Conservation (phyloP, 92 coral and sea anemone genomes). For the Epizoanthus illoricatus region DNA sequence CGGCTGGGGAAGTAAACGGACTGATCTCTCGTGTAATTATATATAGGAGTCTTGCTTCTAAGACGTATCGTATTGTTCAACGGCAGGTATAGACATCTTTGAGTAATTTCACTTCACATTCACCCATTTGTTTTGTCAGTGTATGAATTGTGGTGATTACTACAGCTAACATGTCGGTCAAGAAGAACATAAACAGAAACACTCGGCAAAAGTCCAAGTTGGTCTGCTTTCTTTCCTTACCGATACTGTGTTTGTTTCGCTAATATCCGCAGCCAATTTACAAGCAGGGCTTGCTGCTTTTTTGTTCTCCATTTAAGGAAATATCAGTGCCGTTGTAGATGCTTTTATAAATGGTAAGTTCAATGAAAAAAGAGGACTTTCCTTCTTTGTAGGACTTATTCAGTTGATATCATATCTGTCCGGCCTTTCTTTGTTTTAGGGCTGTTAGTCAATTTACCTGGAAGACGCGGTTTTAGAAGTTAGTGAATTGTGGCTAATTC, state of each 20-base stretch:
- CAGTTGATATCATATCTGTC: background rate
- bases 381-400: background rate
- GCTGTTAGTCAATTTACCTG: background rate
- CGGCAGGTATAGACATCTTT: background rate
- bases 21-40: background rate
- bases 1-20: background rate
- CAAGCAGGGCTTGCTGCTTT: background rate
- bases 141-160: too few species aligned
- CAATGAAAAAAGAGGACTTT: background rate
- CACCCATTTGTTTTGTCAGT: background rate
- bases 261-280: background rate
- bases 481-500: background rate
- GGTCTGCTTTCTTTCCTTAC: too few species aligned
- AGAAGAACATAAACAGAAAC: too few species aligned
- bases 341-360: background rate
- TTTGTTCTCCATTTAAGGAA: constrained; percentile 18
- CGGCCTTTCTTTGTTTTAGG: background rate
- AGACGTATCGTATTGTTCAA: background rate
- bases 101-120: background rate
- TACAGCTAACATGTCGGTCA: too few species aligned
- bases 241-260: constrained; percentile 4
- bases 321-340: background rate
- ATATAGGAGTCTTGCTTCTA: background rate
- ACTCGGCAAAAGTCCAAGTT: too few species aligned
- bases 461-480: background rate